phyloP scores from a whole-genome alignment of 2,888 invertebrate species.

The Urechis unicinctus region DNA sequence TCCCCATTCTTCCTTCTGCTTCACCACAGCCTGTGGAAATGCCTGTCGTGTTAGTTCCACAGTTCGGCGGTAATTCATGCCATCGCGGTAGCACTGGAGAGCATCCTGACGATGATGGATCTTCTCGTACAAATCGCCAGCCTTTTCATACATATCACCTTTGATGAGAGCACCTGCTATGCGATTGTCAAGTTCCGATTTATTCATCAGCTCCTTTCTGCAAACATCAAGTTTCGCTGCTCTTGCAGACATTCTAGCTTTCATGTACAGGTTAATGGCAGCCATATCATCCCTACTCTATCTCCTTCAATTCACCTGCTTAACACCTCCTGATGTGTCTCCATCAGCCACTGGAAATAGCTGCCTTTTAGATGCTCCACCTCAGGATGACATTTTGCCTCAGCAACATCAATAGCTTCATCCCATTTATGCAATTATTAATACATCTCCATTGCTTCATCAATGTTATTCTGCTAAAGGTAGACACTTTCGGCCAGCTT shows the following conservation, averaged over 20 bases:
- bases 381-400: slow-evolving; percentile 66
- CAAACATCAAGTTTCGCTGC: slow-evolving; percentile 69
- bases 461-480: slow-evolving; percentile 73
- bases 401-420: slow-evolving; percentile 69
- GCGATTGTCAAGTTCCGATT: slow-evolving; percentile 64
- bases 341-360: slow-evolving; percentile 74
- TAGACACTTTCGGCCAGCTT: slow-evolving; percentile 87
- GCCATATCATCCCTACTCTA: slow-evolving; percentile 71
- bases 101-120: slow-evolving; percentile 64
- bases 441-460: slow-evolving; percentile 86
- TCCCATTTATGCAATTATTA: slow-evolving; percentile 89
- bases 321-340: slow-evolving; percentile 76
- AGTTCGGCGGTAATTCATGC: slow-evolving; percentile 61
- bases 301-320: slow-evolving; percentile 61
- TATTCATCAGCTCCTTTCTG: slow-evolving; percentile 64
- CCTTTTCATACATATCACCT: slow-evolving; percentile 66
- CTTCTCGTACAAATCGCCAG: slow-evolving; percentile 72
- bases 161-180: slow-evolving; percentile 56
- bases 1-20: slow-evolving; percentile 91
- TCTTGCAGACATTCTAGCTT: slow-evolving; percentile 77
- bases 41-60: slow-evolving; percentile 74
- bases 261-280: slow-evolving; percentile 80
- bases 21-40: slow-evolving; percentile 67
- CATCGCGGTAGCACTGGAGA: slow-evolving; percentile 69
- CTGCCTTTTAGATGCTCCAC: slow-evolving; percentile 65